Evolutionary conservation across 2,888 invertebrate species (phyloP).

Genomic region (Ellobium chinense): DNA sequence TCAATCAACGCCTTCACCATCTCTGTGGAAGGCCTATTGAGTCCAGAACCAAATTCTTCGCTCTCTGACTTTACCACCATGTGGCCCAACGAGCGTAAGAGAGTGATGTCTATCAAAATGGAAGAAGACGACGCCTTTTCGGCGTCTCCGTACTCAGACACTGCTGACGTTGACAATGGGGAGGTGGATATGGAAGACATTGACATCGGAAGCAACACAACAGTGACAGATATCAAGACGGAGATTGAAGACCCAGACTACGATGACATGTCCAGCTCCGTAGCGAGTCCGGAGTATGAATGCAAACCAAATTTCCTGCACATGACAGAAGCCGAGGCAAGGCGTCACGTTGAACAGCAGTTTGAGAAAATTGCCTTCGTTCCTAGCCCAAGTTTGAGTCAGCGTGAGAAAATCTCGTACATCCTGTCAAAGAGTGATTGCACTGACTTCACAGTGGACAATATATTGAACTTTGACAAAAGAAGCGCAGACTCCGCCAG

Average conservation of each 20-base stretch:
- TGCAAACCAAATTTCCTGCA: background rate
- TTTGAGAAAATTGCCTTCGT: conserved; percentile 31
- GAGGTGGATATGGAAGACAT: conserved; percentile 20
- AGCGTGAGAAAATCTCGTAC: conserved; percentile 30
- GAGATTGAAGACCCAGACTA: conserved; percentile 21
- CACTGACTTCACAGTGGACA: conserved; percentile 14
- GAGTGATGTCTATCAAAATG: conserved; percentile 21
- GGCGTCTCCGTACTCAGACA: background rate
- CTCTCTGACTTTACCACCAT: conserved; percentile 8
- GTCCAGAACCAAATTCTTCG: conserved; percentile 5
- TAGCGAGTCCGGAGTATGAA: background rate
- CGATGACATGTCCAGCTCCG: background rate
- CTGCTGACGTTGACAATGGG: background rate
- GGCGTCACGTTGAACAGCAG: conserved; percentile 32
- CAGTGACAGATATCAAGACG: background rate
- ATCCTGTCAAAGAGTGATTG: conserved; percentile 38
- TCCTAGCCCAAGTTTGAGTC: conserved; percentile 11
- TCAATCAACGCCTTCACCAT: background rate
- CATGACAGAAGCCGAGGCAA: conserved; percentile 17
- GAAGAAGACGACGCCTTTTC: conserved; percentile 21
- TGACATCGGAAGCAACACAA: background rate
- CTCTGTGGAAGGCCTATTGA: conserved; percentile 11
- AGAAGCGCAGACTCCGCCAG: conserved; percentile 22
- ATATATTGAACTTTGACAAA: conserved; percentile 41
- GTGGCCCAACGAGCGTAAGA: conserved; percentile 27